Percentiles rank a stretch among this genome's conserved stretches.
These are phyloP conservation scores for Chionoecetes opilio DNA, from an alignment of 1,140 invertebrate species.

Conservation along the genomic window DNA sequence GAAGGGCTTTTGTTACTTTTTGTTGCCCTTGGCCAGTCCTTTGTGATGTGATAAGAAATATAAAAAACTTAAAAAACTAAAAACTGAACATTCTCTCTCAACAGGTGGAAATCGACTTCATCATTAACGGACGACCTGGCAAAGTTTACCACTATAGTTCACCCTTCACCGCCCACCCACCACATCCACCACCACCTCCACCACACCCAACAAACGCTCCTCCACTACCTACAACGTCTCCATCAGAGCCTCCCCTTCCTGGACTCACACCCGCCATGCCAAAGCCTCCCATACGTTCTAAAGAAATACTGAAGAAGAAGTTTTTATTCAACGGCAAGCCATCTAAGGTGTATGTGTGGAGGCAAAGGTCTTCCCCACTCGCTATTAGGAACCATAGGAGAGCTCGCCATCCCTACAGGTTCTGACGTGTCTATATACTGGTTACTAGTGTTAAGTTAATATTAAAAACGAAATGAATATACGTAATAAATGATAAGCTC, in stretches of 20 bases:
- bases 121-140: not conserved
- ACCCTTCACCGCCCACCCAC: not conserved
- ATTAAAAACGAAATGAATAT: too few species aligned
- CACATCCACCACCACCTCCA: not conserved
- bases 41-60: too few species aligned
- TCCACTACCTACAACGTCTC: too few species aligned
- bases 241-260: too few species aligned
- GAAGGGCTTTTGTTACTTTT: too few species aligned
- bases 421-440: not conserved
- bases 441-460: too few species aligned
- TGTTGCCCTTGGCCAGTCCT: too few species aligned
- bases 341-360: not conserved
- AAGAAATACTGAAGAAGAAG: not conserved
- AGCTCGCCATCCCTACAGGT: not conserved
- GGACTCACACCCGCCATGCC: not conserved
- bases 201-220: too few species aligned
- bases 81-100: too few species aligned
- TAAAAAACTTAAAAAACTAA: too few species aligned
- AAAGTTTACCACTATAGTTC: not conserved
- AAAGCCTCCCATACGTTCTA: not conserved
- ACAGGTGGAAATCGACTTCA: not conserved
- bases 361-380: not conserved
- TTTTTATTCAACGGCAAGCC: not conserved
- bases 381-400: not conserved
- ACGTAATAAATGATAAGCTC: too few species aligned